Conservation (phyloP, 2,797 vertebrate species). For the Pipistrellus pipistrellus region DNA sequence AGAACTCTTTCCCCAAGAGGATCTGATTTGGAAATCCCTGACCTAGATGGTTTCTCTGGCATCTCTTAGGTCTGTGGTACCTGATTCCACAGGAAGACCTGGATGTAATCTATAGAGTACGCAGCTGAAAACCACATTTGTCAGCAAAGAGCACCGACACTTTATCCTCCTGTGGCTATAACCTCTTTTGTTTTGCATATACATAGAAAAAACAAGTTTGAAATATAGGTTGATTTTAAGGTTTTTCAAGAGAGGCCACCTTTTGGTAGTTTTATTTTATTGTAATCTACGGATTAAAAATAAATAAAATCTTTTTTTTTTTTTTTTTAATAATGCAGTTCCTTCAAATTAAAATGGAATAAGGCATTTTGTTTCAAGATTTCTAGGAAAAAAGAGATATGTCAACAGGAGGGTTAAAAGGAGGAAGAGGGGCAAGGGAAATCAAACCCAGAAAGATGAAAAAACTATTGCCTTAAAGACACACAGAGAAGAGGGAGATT, state of each 20-base stretch:
- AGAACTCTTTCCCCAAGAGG: neutral
- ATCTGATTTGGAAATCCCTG: neutral
- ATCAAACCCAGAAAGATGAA: neutral
- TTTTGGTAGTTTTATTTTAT: conserved; percentile 2
- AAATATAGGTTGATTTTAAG: neutral
- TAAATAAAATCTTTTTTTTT: neutral
- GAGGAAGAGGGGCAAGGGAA: neutral
- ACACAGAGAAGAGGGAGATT: conserved; percentile 31
- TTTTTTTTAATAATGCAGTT: neutral
- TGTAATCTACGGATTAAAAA: neutral
- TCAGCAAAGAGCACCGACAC: neutral
- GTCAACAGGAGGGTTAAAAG: neutral
- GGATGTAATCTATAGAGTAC: accelerated
- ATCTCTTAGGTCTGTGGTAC: neutral
- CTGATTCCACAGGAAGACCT: neutral
- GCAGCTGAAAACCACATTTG: accelerated
- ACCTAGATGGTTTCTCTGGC: neutral
- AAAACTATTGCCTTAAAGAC: conserved; percentile 37
- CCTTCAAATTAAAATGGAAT: neutral
- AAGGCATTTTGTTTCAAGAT: neutral
- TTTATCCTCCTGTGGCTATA: neutral
- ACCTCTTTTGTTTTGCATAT: neutral
- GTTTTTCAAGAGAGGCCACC: neutral
- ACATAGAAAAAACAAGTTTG: neutral
- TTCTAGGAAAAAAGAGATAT: conserved; percentile 17